A percentile compares a stretch with the other conserved stretches of the same genome.
Conservation (phyloP, 2,113 vertebrate genomes). For the Origma solitaria region DNA sequence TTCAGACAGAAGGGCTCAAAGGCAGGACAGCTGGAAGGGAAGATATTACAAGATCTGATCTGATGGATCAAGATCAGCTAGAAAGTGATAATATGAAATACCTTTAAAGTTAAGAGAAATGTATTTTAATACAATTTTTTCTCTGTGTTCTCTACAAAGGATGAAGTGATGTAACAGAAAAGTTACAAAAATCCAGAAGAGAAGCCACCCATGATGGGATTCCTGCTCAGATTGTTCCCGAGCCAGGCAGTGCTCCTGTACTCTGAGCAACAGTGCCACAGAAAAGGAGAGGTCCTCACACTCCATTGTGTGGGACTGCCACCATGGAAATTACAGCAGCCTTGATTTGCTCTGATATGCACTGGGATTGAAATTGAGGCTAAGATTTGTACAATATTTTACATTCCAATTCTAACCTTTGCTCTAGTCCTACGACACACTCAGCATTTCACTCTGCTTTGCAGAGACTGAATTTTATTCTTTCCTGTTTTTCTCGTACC, state of each 20-base stretch:
- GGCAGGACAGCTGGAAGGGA: not conserved
- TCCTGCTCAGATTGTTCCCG: not conserved
- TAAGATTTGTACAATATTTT: not conserved
- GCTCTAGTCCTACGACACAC: not conserved
- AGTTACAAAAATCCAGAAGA: not conserved
- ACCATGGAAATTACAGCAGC: not conserved
- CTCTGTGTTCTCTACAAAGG: not conserved
- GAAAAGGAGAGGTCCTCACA: not conserved
- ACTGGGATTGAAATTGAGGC: not conserved
- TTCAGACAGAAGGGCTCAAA: not conserved
- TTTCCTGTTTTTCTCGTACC: not conserved
- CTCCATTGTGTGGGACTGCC: fast-evolving
- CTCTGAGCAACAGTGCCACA: not conserved
- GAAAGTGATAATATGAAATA: not conserved
- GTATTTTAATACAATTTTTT: not conserved
- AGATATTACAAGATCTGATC: not conserved
- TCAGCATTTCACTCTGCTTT: not conserved
- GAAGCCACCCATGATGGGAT: fast-evolving
- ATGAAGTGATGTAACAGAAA: not conserved
- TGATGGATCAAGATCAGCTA: not conserved
- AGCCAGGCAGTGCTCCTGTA: not conserved
- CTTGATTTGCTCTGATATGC: not conserved
- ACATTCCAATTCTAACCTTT: not conserved
- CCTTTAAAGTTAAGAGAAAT: not conserved
- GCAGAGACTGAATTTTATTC: not conserved